Evolutionary conservation across 2,888 invertebrate genomes (phyloP).

Genomic region (Gari tellinella): DNA sequence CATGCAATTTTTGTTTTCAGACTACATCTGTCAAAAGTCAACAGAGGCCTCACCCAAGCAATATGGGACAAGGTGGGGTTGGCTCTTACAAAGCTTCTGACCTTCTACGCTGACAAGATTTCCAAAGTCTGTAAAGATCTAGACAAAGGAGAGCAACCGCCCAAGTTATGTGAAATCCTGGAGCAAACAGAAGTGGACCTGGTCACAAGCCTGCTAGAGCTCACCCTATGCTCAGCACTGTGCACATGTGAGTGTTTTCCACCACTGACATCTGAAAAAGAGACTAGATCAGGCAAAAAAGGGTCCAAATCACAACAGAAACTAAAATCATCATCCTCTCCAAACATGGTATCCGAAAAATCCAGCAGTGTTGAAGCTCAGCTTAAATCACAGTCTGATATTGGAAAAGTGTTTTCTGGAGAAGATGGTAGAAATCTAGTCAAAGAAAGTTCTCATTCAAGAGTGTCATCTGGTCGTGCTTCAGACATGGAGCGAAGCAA

Average conservation of each 20-base stretch:
- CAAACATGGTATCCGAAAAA: conserved; percentile 20
- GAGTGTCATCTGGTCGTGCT: neutral
- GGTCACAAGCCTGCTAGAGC: conserved; percentile 52
- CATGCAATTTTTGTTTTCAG: conserved; percentile 52
- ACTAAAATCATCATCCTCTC: conserved; percentile 47
- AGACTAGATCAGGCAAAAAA: conserved; percentile 39
- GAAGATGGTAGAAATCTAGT: conserved; percentile 53
- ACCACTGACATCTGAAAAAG: conserved; percentile 44
- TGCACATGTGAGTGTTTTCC: conserved; percentile 66
- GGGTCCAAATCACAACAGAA: conserved; percentile 36
- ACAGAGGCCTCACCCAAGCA: conserved; percentile 60
- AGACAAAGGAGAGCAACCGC: conserved; percentile 1
- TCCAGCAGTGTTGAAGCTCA: conserved; percentile 15
- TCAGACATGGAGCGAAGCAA: conserved; percentile 37
- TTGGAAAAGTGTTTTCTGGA: conserved; percentile 23
- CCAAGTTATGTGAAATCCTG: conserved; percentile 30
- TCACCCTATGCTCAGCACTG: conserved; percentile 56
- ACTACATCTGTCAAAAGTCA: conserved; percentile 58
- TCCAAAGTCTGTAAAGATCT: conserved; percentile 12
- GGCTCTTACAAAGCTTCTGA: conserved; percentile 53
- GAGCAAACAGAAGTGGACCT: conserved; percentile 61
- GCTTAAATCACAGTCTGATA: conserved; percentile 50
- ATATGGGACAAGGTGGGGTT: conserved; percentile 69
- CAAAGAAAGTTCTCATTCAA: conserved; percentile 47
- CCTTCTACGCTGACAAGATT: conserved; percentile 52